These are phyloP conservation scores for Anguilla anguilla DNA, from an alignment of 2,797 vertebrate genomes.

Conservation along the genomic window DNA sequence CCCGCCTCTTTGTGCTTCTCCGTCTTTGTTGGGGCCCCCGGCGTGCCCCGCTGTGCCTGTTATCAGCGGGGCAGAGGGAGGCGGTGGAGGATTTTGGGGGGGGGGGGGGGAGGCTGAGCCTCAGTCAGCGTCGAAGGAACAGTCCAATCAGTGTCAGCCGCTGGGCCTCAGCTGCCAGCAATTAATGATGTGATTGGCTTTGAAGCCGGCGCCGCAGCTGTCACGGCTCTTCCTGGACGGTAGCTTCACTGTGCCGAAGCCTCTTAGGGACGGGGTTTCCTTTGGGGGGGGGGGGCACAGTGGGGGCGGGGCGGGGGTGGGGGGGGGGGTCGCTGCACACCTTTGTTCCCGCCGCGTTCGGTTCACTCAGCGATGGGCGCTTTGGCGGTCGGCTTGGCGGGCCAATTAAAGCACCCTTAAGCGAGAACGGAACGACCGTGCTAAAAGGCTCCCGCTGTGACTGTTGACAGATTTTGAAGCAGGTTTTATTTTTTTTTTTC, in stretches of 20 bases:
- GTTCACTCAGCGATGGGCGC: slow-evolving; percentile 32
- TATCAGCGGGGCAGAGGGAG: not conserved
- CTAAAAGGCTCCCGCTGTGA: slow-evolving; percentile 30
- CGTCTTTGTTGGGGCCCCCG: not conserved
- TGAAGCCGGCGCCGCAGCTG: slow-evolving; percentile 55
- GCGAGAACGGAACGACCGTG: slow-evolving; percentile 18
- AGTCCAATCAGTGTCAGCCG: slow-evolving; percentile 55
- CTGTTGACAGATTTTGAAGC: slow-evolving; percentile 49
- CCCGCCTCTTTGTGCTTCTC: not conserved
- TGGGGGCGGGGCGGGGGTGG: not conserved
- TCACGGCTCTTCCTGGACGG: slow-evolving; percentile 46
- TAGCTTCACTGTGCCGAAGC: slow-evolving; percentile 22
- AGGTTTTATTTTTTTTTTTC: not conserved
- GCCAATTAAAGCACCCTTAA: slow-evolving; percentile 20
- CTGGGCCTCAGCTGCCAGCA: slow-evolving; percentile 61
- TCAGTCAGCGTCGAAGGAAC: slow-evolving; percentile 32
- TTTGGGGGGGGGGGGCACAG: not conserved
- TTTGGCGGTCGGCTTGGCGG: slow-evolving; percentile 33
- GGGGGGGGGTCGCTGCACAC: slow-evolving; percentile 36
- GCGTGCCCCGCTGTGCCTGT: not conserved
- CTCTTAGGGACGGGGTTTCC: slow-evolving; percentile 21
- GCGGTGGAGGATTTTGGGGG: too few relatives aligned
- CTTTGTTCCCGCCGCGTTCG: not conserved
- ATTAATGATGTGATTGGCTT: slow-evolving; percentile 66
- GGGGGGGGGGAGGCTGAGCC: not conserved